Conservation (phyloP, 2,113 vertebrate species). For the Lontra canadensis region DNA sequence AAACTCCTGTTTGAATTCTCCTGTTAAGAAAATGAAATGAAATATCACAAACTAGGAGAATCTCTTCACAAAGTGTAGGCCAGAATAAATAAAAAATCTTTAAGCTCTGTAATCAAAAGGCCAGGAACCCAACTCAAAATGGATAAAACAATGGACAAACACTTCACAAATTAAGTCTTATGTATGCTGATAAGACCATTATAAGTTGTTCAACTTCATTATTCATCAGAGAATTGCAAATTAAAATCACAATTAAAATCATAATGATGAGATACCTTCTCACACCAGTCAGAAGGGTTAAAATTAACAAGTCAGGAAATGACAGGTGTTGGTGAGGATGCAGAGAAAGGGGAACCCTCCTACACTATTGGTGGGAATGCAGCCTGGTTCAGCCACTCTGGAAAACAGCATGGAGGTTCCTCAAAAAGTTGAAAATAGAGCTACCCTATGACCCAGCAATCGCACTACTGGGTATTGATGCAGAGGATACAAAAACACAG, state of each 20-base stretch:
- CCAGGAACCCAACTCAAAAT: neutral
- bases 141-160: neutral
- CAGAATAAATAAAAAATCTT: neutral
- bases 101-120: neutral
- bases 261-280: neutral
- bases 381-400: neutral
- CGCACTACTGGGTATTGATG: too few relatives aligned
- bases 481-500: too few relatives aligned
- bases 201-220: neutral
- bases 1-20: neutral
- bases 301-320: neutral
- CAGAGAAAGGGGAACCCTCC: neutral
- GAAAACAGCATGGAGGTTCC: neutral
- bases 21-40: neutral
- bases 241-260: neutral
- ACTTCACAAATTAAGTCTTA: neutral
- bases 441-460: neutral
- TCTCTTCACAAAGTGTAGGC: neutral
- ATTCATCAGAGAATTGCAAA: neutral
- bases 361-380: neutral
- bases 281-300: neutral
- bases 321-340: neutral
- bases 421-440: neutral
- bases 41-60: neutral
- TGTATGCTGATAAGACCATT: neutral